Conservation (phyloP, 2,888 invertebrate genomes). For the Drosophila aldrichi region DNA sequence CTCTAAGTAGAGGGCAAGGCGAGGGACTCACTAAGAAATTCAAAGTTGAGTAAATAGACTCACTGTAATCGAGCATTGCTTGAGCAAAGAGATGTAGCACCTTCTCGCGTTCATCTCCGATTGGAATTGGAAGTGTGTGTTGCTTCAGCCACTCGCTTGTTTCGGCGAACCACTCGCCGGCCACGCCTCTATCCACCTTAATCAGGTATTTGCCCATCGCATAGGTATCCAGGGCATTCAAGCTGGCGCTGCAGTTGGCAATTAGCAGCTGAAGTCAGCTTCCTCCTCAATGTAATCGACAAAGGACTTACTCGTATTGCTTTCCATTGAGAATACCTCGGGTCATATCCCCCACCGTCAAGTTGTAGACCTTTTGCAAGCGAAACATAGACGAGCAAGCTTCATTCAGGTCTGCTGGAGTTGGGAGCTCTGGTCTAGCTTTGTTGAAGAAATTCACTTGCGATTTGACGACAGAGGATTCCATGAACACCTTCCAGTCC, state of each 20-base stretch:
- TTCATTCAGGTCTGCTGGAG: constrained; percentile 94
- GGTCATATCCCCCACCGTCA: constrained; percentile 92
- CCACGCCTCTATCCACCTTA: constrained; percentile 22
- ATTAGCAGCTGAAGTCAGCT: not conserved
- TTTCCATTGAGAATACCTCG: constrained; percentile 93
- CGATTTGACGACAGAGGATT: constrained; percentile 49
- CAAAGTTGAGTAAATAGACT: constrained; percentile 14
- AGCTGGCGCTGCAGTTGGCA: constrained; percentile 45
- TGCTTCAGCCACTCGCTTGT: constrained; percentile 38
- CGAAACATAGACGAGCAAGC: constrained; percentile 96
- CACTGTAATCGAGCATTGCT: constrained; percentile 59
- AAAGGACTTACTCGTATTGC: constrained; percentile 86
- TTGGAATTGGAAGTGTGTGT: constrained; percentile 5
- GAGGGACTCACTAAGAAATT: constrained; percentile 52
- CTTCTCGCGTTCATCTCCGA: constrained; percentile 3
- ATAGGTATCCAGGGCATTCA: constrained; percentile 68
- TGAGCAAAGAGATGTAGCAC: constrained; percentile 58
- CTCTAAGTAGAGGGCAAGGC: not conserved
- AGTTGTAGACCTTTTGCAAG: constrained; percentile 94
- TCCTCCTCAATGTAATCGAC: not conserved
- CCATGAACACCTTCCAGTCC: constrained; percentile 70
- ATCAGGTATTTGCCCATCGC: constrained; percentile 59
- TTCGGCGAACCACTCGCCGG: constrained; percentile 65
- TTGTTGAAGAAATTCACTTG: constrained; percentile 34
- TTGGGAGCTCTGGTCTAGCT: constrained; percentile 86